phyloP scores from a whole-genome alignment of 2,113 vertebrate genomes.

The Gila orcuttii region DNA sequence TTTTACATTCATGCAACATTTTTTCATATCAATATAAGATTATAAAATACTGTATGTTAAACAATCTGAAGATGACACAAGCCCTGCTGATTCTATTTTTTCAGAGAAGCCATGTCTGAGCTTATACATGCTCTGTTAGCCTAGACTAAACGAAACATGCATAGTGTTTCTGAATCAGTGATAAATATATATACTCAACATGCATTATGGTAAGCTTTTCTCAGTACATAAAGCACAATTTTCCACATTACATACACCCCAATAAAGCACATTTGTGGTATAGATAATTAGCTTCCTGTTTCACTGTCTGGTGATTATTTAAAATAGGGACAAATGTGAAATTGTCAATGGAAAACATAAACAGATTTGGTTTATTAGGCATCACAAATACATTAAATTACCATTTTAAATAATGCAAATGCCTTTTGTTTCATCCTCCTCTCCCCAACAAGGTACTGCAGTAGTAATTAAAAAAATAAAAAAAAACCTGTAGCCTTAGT shows the following conservation, averaged over 20 bases:
- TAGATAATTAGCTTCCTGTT: not conserved
- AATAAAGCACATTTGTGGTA: slow-evolving; percentile 9
- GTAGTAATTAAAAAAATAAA: slow-evolving; percentile 29
- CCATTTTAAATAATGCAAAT: slow-evolving; percentile 40
- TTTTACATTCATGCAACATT: not conserved
- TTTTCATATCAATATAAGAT: not conserved
- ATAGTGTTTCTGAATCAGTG: slow-evolving; percentile 2
- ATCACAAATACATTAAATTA: slow-evolving; percentile 46
- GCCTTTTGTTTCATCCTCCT: slow-evolving; percentile 42
- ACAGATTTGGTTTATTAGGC: slow-evolving; percentile 34
- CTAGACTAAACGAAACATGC: slow-evolving; percentile 41
- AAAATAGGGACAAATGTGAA: slow-evolving; percentile 29
- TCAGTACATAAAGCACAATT: not conserved
- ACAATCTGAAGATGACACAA: not conserved
- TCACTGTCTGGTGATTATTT: not conserved
- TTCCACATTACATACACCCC: not conserved
- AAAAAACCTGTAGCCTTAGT: slow-evolving; percentile 41
- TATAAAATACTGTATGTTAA: not conserved
- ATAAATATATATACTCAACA: slow-evolving; percentile 8
- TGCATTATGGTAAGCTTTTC: not conserved
- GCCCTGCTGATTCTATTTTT: not conserved
- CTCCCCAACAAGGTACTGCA: slow-evolving; percentile 14
- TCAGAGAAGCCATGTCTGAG: slow-evolving; percentile 13
- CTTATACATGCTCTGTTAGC: not conserved
- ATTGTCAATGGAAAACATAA: not conserved